Conservation (phyloP, 2,797 vertebrate genomes). For the Paratrypauchen microcephalus region DNA sequence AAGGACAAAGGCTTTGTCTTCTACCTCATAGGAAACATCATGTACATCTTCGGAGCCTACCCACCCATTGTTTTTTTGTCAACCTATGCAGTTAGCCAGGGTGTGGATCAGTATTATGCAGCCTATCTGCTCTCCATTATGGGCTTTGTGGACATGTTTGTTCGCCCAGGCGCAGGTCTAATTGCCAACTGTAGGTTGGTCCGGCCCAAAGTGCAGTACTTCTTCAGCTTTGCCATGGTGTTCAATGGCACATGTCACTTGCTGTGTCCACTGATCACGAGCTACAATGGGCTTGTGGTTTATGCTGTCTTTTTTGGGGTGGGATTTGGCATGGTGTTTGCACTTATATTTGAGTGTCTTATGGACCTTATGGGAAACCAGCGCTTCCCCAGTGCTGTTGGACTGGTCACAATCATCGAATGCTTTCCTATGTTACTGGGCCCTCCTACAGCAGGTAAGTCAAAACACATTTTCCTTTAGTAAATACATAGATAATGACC, state of each 20-base stretch:
- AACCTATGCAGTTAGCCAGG: slow-evolving; percentile 74
- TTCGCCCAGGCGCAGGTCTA: slow-evolving; percentile 77
- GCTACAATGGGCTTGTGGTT: slow-evolving; percentile 65
- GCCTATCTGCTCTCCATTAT: slow-evolving; percentile 83
- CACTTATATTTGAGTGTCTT: slow-evolving; percentile 84
- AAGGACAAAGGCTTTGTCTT: slow-evolving; percentile 83
- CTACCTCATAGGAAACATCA: slow-evolving; percentile 80
- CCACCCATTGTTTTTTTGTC: slow-evolving; percentile 83
- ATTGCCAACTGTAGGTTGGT: slow-evolving; percentile 81
- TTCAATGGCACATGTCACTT: slow-evolving; percentile 82
- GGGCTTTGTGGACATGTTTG: slow-evolving; percentile 82
- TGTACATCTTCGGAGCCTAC: slow-evolving; percentile 85
- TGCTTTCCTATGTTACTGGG: slow-evolving; percentile 81
- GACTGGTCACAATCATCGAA: slow-evolving; percentile 82
- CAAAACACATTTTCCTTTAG: not conserved
- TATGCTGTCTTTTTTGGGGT: slow-evolving; percentile 76
- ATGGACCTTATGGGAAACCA: slow-evolving; percentile 81
- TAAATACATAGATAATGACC: not conserved
- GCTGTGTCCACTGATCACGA: slow-evolving; percentile 77
- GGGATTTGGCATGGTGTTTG: slow-evolving; percentile 81
- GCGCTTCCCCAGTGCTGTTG: slow-evolving; percentile 79
- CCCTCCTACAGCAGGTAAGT: slow-evolving; percentile 82
- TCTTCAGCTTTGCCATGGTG: slow-evolving; percentile 80
- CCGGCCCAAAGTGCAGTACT: slow-evolving; percentile 80
- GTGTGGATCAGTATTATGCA: slow-evolving; percentile 78